Evolutionary conservation across 1,140 invertebrate genomes (phyloP), one percentile per base, ranked within the genome.

Genomic region (Drosophila kurseongensis): DNA sequence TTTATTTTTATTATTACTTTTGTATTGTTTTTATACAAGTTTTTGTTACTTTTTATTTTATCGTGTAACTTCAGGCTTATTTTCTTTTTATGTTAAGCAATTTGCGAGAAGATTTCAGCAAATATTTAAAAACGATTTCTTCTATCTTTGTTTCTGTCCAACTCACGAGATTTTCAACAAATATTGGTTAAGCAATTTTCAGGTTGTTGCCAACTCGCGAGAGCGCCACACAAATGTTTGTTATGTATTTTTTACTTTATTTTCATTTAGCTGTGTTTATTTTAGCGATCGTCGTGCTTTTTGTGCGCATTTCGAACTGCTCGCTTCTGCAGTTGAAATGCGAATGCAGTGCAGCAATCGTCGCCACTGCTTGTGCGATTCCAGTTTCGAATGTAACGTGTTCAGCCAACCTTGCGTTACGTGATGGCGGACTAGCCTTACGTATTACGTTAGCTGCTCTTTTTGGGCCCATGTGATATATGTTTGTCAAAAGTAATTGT

Each of bases 271-370:
- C 9, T 7, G 32, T 18, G 10, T 18, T 51, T 36, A 12, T 1
- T 36, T 36, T 6, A 16, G 35, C 45, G 48, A 54, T 69, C 74
- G 32, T 57, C 36, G 27, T 27, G 65, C 50, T 14, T 32, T 62
- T 55, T 36, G 60, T 73, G 44, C 57, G 40, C 60, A 56, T 62
- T 65, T 45, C 36, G 42, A 52, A 67, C 45, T 27, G 41, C 45
- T 72, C 57, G 55, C 32, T 29, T 51, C 16, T 48, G 62, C 62
- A 71, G 92, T 93, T 75, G 67, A 73, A 79, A 89, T 72, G 78
- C 80, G 84, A 88, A 69, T 88, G 84, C 84, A 89, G 54, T 61
- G 71, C 73, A 7, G 27, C 36, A 18, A 45, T 35, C 36, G 18
- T 10, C 5, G 36, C 10, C 57, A 65, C 61, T 42, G 27, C 50